phyloP scores from a whole-genome alignment of 2,888 invertebrate species.

The Drosophila paucipuncta region DNA sequence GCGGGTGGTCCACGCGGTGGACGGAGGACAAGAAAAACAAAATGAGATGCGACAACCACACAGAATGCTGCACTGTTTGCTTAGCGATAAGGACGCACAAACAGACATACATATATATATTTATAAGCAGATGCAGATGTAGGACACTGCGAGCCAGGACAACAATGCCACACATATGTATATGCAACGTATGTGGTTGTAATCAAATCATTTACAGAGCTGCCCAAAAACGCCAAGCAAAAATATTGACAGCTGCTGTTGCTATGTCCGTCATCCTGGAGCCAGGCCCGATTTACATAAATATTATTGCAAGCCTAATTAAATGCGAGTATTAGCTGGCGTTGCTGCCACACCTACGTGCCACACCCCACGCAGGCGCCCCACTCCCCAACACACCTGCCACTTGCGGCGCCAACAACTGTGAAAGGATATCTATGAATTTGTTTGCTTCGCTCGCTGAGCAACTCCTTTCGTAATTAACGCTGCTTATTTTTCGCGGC shows the following conservation, averaged over 20 bases:
- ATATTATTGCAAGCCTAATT: conserved; percentile 83
- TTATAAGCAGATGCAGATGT: conserved; percentile 32
- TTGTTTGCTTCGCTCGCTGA: conserved; percentile 40
- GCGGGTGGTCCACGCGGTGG: conserved; percentile 69
- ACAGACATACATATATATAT: conserved; percentile 33
- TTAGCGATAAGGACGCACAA: conserved; percentile 72
- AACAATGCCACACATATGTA: conserved; percentile 35
- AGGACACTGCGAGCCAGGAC: conserved; percentile 44
- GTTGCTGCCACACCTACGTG: conserved; percentile 20
- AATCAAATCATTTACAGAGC: conserved; percentile 46
- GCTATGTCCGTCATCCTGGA: conserved; percentile 46
- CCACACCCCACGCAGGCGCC: neutral
- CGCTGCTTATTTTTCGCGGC: conserved; percentile 66
- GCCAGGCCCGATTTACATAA: conserved; percentile 78
- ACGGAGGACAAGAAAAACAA: conserved; percentile 68
- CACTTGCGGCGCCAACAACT: conserved; percentile 6
- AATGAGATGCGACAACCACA: conserved; percentile 63
- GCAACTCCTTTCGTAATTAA: conserved; percentile 69
- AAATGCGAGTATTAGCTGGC: conserved; percentile 76
- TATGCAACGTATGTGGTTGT: conserved; percentile 6
- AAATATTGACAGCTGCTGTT: conserved; percentile 72
- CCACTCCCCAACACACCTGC: no score
- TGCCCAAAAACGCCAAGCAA: conserved; percentile 46
- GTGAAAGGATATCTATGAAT: conserved; percentile 41
- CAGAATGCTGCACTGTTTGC: conserved; percentile 72